Evolutionary conservation across 1,140 invertebrate genomes (phyloP).

Genomic region (Sinella curviseta): DNA sequence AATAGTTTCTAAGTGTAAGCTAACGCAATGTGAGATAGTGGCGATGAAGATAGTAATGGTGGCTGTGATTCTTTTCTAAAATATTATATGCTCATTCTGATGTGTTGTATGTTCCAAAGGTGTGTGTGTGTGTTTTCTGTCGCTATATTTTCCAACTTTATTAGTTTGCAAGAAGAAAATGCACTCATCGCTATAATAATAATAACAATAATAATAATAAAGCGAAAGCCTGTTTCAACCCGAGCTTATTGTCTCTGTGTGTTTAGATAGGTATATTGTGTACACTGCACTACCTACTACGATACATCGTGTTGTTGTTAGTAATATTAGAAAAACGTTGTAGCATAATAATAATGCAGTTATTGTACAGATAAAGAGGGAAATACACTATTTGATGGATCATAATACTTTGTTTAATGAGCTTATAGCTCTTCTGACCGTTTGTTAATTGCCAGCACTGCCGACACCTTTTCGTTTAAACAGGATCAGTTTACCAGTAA

Average conservation of each 20-base stretch:
- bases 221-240: no score
- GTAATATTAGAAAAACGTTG: background rate
- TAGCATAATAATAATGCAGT: background rate
- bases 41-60: background rate
- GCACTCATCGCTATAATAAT: no score
- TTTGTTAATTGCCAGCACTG: constrained; percentile 5
- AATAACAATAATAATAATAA: no score
- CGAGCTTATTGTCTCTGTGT: no score
- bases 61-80: background rate
- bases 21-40: background rate
- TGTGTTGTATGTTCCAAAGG: background rate
- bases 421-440: constrained; percentile 9
- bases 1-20: background rate
- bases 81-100: background rate
- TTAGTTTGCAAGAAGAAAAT: no score
- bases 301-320: background rate
- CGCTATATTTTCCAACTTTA: no score
- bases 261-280: no score
- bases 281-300: no score
- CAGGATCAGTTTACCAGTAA: background rate
- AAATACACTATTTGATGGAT: constrained; percentile 8
- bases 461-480: background rate
- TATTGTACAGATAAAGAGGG: background rate
- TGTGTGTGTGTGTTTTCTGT: constrained; percentile 2
- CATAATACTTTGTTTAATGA: constrained; percentile 12